phyloP scores from a whole-genome alignment of 2,888 invertebrate genomes.

The Cheilosia variabilis region DNA sequence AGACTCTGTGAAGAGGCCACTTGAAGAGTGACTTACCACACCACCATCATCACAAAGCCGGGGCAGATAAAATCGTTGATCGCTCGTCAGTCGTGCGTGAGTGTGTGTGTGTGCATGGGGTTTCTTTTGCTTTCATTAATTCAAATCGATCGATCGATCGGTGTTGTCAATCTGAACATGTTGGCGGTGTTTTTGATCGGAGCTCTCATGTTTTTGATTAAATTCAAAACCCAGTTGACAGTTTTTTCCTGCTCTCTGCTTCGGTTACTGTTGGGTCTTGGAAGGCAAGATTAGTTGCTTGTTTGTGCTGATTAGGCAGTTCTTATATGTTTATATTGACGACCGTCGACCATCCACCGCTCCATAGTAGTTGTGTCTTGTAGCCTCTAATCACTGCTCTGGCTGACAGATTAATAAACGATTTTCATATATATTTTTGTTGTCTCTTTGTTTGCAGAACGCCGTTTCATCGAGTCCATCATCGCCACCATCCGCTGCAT shows the following conservation, averaged over 20 bases:
- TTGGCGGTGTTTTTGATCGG: conserved; percentile 74
- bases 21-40: conserved; percentile 53
- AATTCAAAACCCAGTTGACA: conserved; percentile 70
- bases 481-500: conserved; percentile 85
- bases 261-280: conserved; percentile 33
- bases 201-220: conserved; percentile 72
- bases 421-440: background rate
- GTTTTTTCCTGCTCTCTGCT: conserved; percentile 8
- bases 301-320: conserved; percentile 60
- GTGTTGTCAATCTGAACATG: conserved; percentile 74
- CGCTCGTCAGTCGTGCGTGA: conserved; percentile 17
- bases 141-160: conserved; percentile 72
- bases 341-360: conserved; percentile 29
- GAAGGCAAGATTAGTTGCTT: conserved; percentile 44
- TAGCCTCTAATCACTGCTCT: conserved; percentile 15
- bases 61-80: conserved; percentile 50
- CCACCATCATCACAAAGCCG: conserved; percentile 27
- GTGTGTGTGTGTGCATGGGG: conserved; percentile 14
- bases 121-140: conserved; percentile 65
- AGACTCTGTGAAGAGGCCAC: conserved; percentile 52
- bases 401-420: conserved; percentile 58
- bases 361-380: conserved; percentile 25
- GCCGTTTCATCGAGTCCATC: conserved; percentile 88
- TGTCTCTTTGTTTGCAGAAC: conserved; percentile 80
- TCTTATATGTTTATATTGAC: conserved; percentile 25